Base-by-base conservation (phyloP, 1,140 invertebrate species). In the Zaprionus lachaisei region DNA sequence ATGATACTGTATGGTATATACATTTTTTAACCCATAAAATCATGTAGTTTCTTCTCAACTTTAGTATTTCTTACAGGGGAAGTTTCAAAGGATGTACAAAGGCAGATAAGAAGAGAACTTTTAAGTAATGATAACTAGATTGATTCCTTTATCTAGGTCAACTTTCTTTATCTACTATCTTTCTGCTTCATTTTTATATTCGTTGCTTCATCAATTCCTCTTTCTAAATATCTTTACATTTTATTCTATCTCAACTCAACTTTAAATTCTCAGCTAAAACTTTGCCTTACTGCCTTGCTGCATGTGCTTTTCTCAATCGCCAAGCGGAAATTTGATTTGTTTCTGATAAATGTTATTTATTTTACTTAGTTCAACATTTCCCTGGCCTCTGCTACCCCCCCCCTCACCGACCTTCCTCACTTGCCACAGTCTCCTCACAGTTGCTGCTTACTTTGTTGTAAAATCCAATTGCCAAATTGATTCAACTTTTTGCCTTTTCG, bases 391-490 rank as follows among this genome's bases (percentile, higher is more conserved):
- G 2, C 28, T 31, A 2, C 2, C 28, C 28, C 6, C 31, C 5
- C 17, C 15, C 24, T 15, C n/a, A n/a, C n/a, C n/a, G 20, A 4
- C 17, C 44, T 20, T 4, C 1, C 28, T 22, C 20, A 58, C 55
- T 51, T n/a, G 28, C 24, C 4, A 9, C 20, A 49, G 31, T 55
- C 24, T 54, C 55, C 58, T 37, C 28, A 3, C 6, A 1, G 41
- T 5, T 41, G 20, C 58, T 22, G 4, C 9, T 31, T 12, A 49
- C 41, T 49, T 74, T 78, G 81, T 72, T 74, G 75, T 83, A 82
- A 87, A 84, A 89, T 89, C 89, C 84, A 89, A 89, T 87, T 87
- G 85, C 81, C 85, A 90, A 87, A 87, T 87, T 89, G 84, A 87
- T 84, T 89, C 81, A 81, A 89, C 79, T 84, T 89, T 90, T 84